Evolutionary conservation across 2,888 invertebrate genomes (phyloP).

Genomic region (Tipula lateralis): DNA sequence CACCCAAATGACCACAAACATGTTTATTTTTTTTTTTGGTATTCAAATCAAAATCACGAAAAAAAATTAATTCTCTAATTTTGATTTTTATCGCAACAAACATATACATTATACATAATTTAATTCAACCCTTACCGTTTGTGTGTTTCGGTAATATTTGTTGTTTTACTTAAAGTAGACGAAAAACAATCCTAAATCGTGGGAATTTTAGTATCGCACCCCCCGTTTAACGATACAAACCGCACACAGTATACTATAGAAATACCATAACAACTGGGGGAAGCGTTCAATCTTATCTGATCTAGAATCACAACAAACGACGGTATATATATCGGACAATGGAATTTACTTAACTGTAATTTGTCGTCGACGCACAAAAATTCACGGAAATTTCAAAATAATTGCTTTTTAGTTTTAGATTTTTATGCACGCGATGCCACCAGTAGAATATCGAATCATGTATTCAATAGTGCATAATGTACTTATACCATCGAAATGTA

Average conservation of each 20-base stretch:
- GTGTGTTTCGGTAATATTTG: neutral
- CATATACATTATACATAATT: neutral
- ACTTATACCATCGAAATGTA: neutral
- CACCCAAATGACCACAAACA: conserved; percentile 4
- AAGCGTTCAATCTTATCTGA: neutral
- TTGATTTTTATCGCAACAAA: conserved; percentile 9
- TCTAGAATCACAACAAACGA: neutral
- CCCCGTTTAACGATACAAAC: neutral
- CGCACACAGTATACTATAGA: neutral
- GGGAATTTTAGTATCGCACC: neutral
- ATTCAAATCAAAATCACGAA: neutral
- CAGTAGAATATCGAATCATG: neutral
- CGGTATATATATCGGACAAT: neutral
- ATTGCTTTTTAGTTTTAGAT: neutral
- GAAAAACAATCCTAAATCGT: neutral
- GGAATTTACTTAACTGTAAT: neutral
- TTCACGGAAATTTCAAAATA: conserved; percentile 1
- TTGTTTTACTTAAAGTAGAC: neutral
- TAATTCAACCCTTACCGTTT: conserved; percentile 15
- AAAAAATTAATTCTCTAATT: neutral
- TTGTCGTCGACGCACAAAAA: neutral
- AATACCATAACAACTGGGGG: neutral
- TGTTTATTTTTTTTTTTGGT: neutral
- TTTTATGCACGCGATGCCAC: neutral
- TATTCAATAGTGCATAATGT: neutral